Evolutionary conservation across 2,113 vertebrate genomes (phyloP), one percentile per base, ranked within the genome.

Genomic region (Hyaena hyaena): DNA sequence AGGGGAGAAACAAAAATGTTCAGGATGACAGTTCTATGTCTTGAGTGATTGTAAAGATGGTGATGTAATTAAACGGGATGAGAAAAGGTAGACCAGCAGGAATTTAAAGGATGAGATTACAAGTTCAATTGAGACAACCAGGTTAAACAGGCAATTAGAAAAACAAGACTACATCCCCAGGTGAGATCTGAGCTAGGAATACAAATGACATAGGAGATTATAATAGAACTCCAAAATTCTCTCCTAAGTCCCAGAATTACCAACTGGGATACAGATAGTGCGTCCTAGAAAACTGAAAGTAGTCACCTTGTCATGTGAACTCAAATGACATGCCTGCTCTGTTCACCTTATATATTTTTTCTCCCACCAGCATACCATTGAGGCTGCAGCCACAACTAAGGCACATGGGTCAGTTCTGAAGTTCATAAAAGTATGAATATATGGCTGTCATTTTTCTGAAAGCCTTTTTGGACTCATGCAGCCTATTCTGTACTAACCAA

Each of bases 131-230:
- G 68, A 95, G 43, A 83, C 28, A 71, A 61, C 14, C 23, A 77
- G 92, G 65, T 87, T 90, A 93, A 83, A 91, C 9, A 77, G 63
- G 12, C 53, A 92, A 65, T 88, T 94, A 91, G 68, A 35, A 48
- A 88, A 58, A 94, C 2, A 61, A 91, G 53, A n/a, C 53, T 58
- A 11, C 12, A 65, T 83, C 28, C 90, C 35, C 55, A 87, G 31
- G 16, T 87, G 53, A 81, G 26, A 79, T 24, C 9, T 19, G 45
- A 58, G 4, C 24, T 65, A 66, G 50, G 81, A 84, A 85, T 66
- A 74, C 12, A 93, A 87, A 21, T 58, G 7, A 66, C 21, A 21
- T 35, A 7, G 48, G n/a, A 87, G 14, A 87, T 61, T 65, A 4
- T 24, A 71, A 82, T 48, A 71, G 33, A 85, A 45, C 14, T 71